Conservation (phyloP, 2,888 invertebrate species). For the Cantharis lateralis region DNA sequence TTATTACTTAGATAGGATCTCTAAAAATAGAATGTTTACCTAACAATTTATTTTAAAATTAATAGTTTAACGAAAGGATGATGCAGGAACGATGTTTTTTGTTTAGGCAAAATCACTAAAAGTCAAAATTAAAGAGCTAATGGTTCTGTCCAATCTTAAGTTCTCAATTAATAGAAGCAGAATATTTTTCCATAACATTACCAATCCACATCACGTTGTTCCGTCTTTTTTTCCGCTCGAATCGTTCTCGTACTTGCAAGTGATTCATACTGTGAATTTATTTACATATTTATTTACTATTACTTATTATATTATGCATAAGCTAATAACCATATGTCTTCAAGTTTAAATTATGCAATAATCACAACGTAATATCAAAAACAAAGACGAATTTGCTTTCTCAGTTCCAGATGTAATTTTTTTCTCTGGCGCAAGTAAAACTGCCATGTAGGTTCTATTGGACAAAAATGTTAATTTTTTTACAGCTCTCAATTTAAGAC, state of each 20-base stretch:
- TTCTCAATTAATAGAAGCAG: no score
- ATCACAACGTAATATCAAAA: background rate
- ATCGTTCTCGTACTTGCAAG: background rate
- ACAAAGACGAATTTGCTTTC: background rate
- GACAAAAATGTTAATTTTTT: background rate
- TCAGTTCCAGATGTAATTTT: background rate
- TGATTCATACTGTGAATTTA: background rate
- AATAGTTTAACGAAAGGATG: background rate
- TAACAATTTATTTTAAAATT: background rate
- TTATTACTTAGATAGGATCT: background rate
- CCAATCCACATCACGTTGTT: background rate
- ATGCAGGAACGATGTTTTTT: background rate
- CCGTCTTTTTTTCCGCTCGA: background rate
- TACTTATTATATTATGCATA: background rate
- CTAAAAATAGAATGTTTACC: background rate
- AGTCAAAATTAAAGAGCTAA: background rate
- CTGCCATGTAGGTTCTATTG: background rate
- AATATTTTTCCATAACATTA: background rate
- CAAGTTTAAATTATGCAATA: background rate
- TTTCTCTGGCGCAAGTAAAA: background rate
- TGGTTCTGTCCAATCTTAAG: background rate
- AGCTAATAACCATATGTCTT: background rate
- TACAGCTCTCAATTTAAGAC: background rate
- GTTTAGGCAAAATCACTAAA: background rate
- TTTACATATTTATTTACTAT: background rate